These are phyloP conservation scores for Heliopora coerulea DNA, from an alignment of 92 coral and sea anemone species.

Conservation along the genomic window DNA sequence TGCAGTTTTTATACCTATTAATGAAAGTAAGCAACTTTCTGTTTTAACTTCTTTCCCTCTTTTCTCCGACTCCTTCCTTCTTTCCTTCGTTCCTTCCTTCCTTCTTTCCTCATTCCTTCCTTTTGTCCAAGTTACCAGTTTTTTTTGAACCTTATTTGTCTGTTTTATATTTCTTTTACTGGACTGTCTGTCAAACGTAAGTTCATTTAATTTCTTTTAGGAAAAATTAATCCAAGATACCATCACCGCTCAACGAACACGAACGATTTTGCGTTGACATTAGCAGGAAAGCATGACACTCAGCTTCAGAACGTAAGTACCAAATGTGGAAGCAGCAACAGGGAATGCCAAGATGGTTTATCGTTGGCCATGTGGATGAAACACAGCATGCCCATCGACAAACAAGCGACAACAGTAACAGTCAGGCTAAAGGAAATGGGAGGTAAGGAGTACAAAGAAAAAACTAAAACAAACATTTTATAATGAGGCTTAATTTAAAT, in stretches of 20 bases:
- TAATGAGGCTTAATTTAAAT: too few species aligned
- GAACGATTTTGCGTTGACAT: not conserved
- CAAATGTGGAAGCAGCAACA: conserved; percentile 2
- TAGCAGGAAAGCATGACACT: not conserved
- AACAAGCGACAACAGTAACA: not conserved
- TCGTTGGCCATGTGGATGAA: conserved; percentile 36
- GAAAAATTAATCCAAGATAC: conserved; percentile 1
- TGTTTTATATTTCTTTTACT: too few species aligned
- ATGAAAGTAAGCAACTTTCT: conserved; percentile 13
- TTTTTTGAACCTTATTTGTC: too few species aligned
- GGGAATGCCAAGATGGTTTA: conserved; percentile 14
- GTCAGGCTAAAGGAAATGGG: too few species aligned
- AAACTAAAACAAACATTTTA: too few species aligned
- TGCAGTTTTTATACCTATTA: conserved; percentile 11
- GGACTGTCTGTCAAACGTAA: too few species aligned
- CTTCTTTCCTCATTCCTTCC: not conserved
- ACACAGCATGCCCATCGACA: not conserved
- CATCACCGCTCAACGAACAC: not conserved
- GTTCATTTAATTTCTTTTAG: not conserved
- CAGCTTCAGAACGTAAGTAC: not conserved
- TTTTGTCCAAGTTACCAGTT: too few species aligned
- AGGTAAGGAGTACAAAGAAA: not conserved
- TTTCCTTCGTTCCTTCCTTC: not conserved
- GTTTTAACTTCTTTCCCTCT: not conserved
- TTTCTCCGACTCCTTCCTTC: not conserved